These are phyloP conservation scores for Drosophila lini DNA, from an alignment of 1,140 invertebrate genomes.

Conservation along the genomic window DNA sequence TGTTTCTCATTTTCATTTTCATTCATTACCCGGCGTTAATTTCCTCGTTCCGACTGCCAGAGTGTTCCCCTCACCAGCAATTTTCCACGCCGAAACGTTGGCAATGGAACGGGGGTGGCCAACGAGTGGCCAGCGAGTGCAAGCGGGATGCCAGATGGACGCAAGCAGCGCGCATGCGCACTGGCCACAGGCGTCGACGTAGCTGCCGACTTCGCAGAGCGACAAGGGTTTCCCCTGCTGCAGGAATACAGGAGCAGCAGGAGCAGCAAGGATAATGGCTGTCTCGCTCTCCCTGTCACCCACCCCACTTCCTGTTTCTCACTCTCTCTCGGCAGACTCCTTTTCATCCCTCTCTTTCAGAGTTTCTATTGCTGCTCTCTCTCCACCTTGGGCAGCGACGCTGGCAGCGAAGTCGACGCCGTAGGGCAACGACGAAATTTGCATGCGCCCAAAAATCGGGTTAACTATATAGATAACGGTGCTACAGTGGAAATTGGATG, in stretches of 20 bases:
- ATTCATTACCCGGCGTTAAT: constrained; percentile 78
- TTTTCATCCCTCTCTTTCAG: not conserved
- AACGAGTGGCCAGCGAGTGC: constrained; percentile 6
- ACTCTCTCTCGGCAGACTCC: not conserved
- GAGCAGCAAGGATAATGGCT: constrained; percentile 73
- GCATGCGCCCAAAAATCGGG: constrained; percentile 80
- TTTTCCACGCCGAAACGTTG: constrained; percentile 39
- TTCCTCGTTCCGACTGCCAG: constrained; percentile 57
- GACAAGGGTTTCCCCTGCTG: constrained; percentile 55
- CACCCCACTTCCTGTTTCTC: not conserved
- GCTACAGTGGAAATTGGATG: constrained; percentile 9
- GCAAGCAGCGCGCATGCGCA: constrained; percentile 56
- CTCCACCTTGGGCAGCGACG: constrained; percentile 15
- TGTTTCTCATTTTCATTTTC: constrained; percentile 82
- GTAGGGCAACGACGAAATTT: constrained; percentile 67
- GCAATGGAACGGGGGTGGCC: constrained; percentile 41
- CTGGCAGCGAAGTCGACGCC: constrained; percentile 43
- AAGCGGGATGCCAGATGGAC: constrained; percentile 17
- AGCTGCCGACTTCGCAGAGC: constrained; percentile 35
- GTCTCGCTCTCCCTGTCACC: constrained; percentile 23
- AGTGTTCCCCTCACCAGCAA: constrained; percentile 48
- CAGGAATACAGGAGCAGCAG: constrained; percentile 55
- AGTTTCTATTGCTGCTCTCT: constrained; percentile 2
- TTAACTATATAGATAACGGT: constrained; percentile 65
- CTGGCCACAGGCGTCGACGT: constrained; percentile 58